Evolutionary conservation across 2,113 vertebrate genomes (phyloP), one percentile per base, ranked within the genome.

Genomic region (Proterorhinus semilunaris): DNA sequence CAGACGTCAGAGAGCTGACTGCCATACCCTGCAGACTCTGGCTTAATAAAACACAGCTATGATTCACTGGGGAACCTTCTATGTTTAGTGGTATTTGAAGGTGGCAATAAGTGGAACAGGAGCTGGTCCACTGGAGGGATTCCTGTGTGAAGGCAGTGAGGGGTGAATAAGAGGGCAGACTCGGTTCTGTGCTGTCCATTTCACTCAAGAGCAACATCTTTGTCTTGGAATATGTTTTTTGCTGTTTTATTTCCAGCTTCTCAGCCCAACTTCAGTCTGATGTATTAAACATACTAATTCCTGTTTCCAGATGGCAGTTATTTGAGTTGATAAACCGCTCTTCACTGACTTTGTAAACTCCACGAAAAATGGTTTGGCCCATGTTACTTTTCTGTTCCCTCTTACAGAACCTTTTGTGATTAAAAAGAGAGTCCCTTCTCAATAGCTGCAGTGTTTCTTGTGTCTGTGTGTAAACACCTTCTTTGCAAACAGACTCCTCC

Each of bases 1-100:
- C 76, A 48, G 76, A 85, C 85, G 69, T 89, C 86, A 84, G 58
- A 73, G 79, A 13, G 66, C 77, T 68, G 64, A 69, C 49, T 65
- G 80, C 84, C 82, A 70, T 90, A 83, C 86, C 86, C 66, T 73
- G 74, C 80, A 69, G 83, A 82, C 78, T 80, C 80, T 78, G 78
- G 84, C 77, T 82, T 78, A 72, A 86, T 91, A 90, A 91, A 87
- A 88, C 63, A 81, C 58, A 7, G 62, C 75, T 72, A 66, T 82
- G 82, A 88, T 62, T 86, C 88, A 83, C 71, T 58, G 66, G 84
- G 82, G 74, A 84, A 76, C 83, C 83, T 69, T 68, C 80, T 80
- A 79, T 74, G 76, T 87, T 88, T 86, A 82, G 85, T 81, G 85
- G 80, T 85, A 71, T 84, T 75, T 80, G 72, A 71, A 88, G 85